phyloP scores from a whole-genome alignment of 1,140 invertebrate species.

The Solenopsis invicta region DNA sequence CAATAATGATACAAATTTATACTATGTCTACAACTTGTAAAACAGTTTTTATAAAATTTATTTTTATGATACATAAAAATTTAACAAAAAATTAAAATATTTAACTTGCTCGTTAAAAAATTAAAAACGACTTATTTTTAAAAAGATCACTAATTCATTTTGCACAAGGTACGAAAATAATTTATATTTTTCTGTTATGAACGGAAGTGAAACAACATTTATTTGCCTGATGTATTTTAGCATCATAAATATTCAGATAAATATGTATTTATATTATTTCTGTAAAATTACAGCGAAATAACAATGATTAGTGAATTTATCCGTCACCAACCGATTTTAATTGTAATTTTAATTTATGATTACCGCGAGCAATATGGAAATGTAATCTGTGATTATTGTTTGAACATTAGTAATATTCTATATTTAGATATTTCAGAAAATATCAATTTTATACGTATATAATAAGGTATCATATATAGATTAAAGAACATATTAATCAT shows the following conservation, averaged over 20 bases:
- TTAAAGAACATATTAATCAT: neutral
- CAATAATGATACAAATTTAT: neutral
- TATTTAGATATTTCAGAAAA: conserved; percentile 24
- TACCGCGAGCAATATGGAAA: conserved; percentile 1
- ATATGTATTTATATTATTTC: conserved; percentile 14
- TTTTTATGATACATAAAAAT: conserved; percentile 20
- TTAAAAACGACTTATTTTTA: neutral
- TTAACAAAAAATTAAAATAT: too few species aligned
- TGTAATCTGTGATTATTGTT: neutral
- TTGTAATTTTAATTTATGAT: conserved; percentile 36
- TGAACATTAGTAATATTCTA: neutral
- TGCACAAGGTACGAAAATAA: neutral
- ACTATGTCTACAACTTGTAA: neutral
- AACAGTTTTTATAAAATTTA: neutral
- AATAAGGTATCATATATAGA: neutral
- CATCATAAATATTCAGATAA: neutral
- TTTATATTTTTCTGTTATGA: neutral
- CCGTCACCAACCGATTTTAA: neutral
- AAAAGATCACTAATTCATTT: neutral
- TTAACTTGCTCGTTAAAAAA: neutral
- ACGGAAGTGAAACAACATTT: neutral
- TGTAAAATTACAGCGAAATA: neutral
- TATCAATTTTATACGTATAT: conserved; percentile 22
- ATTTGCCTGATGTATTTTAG: neutral
- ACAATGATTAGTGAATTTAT: neutral